A percentile compares a stretch with the other conserved stretches of the same genome.
These are phyloP conservation scores for Zenarchopterus dispar DNA, from an alignment of 2,797 vertebrate genomes.

Conservation along the genomic window DNA sequence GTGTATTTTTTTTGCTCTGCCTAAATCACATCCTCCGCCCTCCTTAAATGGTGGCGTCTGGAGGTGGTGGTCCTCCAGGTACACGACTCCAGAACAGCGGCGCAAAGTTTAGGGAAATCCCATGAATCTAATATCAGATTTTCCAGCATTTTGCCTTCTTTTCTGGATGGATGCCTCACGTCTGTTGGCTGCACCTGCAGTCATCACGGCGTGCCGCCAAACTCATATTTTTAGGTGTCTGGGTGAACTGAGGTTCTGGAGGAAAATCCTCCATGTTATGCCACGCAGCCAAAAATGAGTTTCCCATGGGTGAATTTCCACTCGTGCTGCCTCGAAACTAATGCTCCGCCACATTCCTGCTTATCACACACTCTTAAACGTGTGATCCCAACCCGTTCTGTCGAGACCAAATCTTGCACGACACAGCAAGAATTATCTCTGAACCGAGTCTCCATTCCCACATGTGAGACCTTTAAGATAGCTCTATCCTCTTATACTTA, in stretches of 20 bases:
- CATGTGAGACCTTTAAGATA: constrained; percentile 72
- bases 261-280: constrained; percentile 32
- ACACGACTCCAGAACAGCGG: too few species aligned
- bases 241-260: constrained; percentile 26
- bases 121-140: too few species aligned
- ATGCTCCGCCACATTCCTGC: constrained; percentile 30
- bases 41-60: too few species aligned
- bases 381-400: constrained; percentile 50
- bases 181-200: too few species aligned
- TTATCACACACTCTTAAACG: constrained; percentile 41
- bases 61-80: too few species aligned
- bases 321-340: constrained; percentile 1
- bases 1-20: too few species aligned
- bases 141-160: too few species aligned
- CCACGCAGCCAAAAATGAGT: constrained; percentile 11
- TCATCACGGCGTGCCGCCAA: too few species aligned
- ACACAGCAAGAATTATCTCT: constrained; percentile 68
- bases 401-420: constrained; percentile 49
- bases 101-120: too few species aligned
- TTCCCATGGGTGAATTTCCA: constrained; percentile 41
- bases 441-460: constrained; percentile 58
- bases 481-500: constrained; percentile 73
- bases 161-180: too few species aligned
- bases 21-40: too few species aligned
- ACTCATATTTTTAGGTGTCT: not conserved